phyloP scores from a whole-genome alignment of 2,888 invertebrate genomes.

The Eupithecia insigniata region DNA sequence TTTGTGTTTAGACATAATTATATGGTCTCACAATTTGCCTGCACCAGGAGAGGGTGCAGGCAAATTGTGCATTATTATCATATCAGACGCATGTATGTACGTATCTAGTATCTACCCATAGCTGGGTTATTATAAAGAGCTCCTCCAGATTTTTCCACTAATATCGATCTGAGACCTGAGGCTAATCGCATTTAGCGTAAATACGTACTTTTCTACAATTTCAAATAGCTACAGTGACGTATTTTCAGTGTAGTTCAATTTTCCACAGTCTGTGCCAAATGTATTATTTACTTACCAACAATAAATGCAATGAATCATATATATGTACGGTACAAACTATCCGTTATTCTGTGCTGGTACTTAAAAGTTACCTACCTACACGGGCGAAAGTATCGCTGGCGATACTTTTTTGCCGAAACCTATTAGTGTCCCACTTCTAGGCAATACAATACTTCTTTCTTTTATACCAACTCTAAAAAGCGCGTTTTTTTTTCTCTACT shows the following conservation, averaged over 20 bases:
- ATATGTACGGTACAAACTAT: neutral
- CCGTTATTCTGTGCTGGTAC: neutral
- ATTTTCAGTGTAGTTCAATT: slow-evolving; percentile 12
- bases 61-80: no score
- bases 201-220: neutral
- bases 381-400: neutral
- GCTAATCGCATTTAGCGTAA: neutral
- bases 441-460: neutral
- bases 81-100: no score
- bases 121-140: neutral
- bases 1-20: no score
- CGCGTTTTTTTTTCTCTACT: neutral
- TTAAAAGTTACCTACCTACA: neutral
- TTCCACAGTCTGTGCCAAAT: slow-evolving; percentile 25
- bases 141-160: neutral
- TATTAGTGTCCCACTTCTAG: neutral
- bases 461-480: neutral
- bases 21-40: no score
- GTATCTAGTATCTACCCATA: neutral
- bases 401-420: neutral
- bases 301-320: slow-evolving; percentile 7
- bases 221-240: neutral
- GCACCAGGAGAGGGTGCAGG: no score
- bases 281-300: slow-evolving; percentile 16
- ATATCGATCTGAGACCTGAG: neutral